Conservation (phyloP, 2,113 vertebrate genomes). For the Brachyhypopomus gauderio region DNA sequence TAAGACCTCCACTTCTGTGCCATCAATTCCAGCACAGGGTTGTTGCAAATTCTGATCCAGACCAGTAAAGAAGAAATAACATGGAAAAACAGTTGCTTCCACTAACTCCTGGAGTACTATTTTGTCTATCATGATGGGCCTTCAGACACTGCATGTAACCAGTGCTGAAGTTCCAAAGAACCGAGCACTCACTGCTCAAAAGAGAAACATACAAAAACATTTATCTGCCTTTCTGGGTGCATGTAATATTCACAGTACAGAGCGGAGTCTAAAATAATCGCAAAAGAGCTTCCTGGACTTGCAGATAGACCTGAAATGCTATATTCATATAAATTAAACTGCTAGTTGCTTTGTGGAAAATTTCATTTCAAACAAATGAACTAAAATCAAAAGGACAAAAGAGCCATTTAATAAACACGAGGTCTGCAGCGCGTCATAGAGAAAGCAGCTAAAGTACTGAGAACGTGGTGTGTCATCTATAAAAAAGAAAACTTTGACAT, state of each 20-base stretch:
- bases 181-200: neutral
- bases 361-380: neutral
- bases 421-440: neutral
- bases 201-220: neutral
- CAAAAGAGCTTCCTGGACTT: no score
- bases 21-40: no score
- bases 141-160: neutral
- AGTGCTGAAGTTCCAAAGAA: neutral
- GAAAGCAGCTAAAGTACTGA: neutral
- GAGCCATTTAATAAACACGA: neutral
- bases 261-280: neutral
- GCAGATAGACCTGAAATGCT: neutral
- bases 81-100: neutral
- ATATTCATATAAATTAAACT: neutral
- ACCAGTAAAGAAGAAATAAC: neutral
- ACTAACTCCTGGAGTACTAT: neutral
- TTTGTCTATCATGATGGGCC: neutral
- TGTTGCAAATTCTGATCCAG: neutral
- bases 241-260: neutral
- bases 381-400: neutral
- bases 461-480: neutral
- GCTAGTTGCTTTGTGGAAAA: neutral
- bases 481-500: neutral
- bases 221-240: neutral
- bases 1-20: no score